These are phyloP conservation scores for Chondrilla cf. caribensis DNA, from an alignment of 37 sponge, comb jelly and placozoan genomes.

Conservation along the genomic window DNA sequence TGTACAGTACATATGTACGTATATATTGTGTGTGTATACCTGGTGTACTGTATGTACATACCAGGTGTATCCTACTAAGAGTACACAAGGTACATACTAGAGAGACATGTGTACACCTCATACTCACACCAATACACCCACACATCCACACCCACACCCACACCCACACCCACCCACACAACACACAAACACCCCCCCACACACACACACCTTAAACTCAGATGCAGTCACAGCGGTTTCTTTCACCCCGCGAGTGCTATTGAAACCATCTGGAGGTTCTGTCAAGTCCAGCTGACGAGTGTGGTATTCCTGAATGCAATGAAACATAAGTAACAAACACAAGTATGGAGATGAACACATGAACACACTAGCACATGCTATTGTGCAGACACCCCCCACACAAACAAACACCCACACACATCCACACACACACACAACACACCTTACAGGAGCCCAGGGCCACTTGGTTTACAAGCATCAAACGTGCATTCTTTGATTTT, in stretches of 20 bases:
- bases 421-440: not conserved
- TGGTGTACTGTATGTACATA: too few relatives aligned
- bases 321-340: not conserved
- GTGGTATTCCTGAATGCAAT: conserved; percentile 50
- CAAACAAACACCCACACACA: too few relatives aligned
- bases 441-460: conserved; percentile 83
- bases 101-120: too few relatives aligned
- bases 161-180: too few relatives aligned
- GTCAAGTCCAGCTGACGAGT: conserved; percentile 43
- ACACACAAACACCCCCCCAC: too few relatives aligned
- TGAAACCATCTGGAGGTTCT: conserved; percentile 78
- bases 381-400: not conserved
- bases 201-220: conserved; percentile 54
- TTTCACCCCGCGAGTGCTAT: conserved; percentile 79
- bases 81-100: too few relatives aligned
- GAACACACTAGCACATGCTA: not conserved
- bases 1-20: too few relatives aligned
- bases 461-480: conserved; percentile 88
- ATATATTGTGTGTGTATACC: too few relatives aligned
- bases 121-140: too few relatives aligned
- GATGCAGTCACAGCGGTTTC: conserved; percentile 51
- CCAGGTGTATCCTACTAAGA: too few relatives aligned
- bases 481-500: conserved; percentile 39
- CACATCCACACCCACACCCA: too few relatives aligned
- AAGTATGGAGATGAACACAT: not conserved